Evolutionary conservation across 2,113 vertebrate genomes (phyloP), one percentile per base, ranked within the genome.

Genomic region (Microcebus griseorufus): DNA sequence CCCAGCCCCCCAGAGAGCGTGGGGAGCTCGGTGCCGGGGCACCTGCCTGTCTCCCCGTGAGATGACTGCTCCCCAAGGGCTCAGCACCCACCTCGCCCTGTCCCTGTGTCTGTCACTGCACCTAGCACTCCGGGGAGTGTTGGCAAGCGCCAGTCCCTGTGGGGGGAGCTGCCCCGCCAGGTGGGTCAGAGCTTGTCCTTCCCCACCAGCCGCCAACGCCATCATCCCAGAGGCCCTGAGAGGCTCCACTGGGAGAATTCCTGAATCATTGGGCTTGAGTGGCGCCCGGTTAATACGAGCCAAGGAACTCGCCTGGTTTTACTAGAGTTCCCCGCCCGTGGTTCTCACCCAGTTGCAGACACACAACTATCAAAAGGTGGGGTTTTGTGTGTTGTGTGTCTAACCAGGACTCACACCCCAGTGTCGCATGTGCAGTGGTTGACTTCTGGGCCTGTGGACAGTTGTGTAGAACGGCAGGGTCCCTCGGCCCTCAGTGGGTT

Each of bases 381-480:
- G 17, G 0, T 6, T 42, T 9, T 11, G 4, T 27, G 32, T 11
- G 0, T 9, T 42, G 6, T 10, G 4, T 27, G 34, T 11, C 27
- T 37, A 37, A 17, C 27, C 51, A 11, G 37, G 58, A 8, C 58
- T 76, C 8, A 4, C 11, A 4, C 2, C 0, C 32, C 14, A 7
- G 48, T 3, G 11, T 23, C 18, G 10, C 4, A 29, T 7, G 69
- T 0, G 48, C 23, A 6, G 1, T 2, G 0, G 4, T 25, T 34
- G 17, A 37, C 32, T 53, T 67, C 12, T 67, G 75, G 79, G 45
- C 53, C 67, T 0, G 5, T 3, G 7, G 20, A 13, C 0, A 1
- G 29, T 23, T 32, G n/a, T 5, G 32, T 16, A 1, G 3, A 32
- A 27, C 0, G 75, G 48, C 5, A n/a, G 37, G 48, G 22, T 55